phyloP scores from a whole-genome alignment of 2,797 vertebrate species.

The Miichthys miiuy region DNA sequence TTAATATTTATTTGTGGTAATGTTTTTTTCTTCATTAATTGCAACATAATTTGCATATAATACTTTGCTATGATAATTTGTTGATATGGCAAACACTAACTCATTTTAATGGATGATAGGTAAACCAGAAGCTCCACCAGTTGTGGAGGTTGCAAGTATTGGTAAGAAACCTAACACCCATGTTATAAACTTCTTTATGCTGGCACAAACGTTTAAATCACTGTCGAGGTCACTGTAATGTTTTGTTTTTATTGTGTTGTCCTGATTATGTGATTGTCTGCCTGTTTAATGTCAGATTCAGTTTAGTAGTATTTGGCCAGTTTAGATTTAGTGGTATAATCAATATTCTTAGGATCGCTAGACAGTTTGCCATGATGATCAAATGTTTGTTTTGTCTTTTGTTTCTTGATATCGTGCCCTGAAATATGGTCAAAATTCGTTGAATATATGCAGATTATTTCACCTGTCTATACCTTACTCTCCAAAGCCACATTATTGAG shows the following conservation, averaged over 20 bases:
- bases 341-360: background rate
- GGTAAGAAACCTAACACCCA: conserved; percentile 49
- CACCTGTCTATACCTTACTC: background rate
- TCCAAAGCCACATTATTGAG: background rate
- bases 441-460: background rate
- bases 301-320: background rate
- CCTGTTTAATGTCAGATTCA: background rate
- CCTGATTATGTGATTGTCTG: conserved; percentile 16
- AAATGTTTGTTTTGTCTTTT: conserved; percentile 1
- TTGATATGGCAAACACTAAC: conserved; percentile 18
- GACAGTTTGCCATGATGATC: background rate
- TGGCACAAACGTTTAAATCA: background rate
- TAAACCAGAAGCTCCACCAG: conserved; percentile 8
- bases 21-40: background rate
- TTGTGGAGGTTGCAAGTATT: background rate
- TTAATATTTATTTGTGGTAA: background rate
- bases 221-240: background rate
- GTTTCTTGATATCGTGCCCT: background rate
- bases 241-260: conserved; percentile 8
- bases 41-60: background rate
- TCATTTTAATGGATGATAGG: conserved; percentile 38
- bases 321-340: background rate
- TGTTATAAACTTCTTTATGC: conserved; percentile 16
- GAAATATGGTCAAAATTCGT: background rate
- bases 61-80: conserved; percentile 3